Percentiles rank a stretch among this genome's conserved stretches.
These are phyloP conservation scores for Neosilurus hyrtlii DNA, from an alignment of 2,797 vertebrate species.

Conservation along the genomic window DNA sequence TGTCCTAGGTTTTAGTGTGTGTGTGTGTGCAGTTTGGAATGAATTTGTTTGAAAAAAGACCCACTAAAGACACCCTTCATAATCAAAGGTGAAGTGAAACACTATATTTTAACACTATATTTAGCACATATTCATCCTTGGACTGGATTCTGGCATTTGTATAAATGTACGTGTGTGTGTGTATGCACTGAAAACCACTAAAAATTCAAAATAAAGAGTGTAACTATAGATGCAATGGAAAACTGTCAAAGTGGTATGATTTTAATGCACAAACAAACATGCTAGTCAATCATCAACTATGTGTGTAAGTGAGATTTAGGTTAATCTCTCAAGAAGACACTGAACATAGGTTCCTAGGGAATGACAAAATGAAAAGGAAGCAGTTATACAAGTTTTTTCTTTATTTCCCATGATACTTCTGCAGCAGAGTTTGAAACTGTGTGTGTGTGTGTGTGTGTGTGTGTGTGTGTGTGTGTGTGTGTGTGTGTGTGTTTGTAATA, in stretches of 20 bases:
- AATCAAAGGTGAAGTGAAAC: not conserved
- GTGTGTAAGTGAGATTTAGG: not conserved
- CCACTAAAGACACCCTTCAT: not conserved
- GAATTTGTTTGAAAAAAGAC: not conserved
- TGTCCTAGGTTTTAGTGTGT: too few relatives aligned
- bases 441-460: not conserved
- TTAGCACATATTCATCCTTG: not conserved
- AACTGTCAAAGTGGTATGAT: not conserved
- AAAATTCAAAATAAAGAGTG: not conserved
- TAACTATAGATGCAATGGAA: not conserved
- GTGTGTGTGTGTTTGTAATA: constrained; percentile 26
- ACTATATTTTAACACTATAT: not conserved
- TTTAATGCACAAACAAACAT: not conserved
- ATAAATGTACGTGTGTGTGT: not conserved
- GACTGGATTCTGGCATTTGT: not conserved
- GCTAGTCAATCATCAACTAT: not conserved
- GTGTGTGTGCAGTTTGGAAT: too few relatives aligned
- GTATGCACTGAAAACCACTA: not conserved
- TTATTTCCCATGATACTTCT: constrained; percentile 27
- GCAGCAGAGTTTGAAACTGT: not conserved
- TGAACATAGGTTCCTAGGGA: not conserved
- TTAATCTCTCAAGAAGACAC: not conserved
- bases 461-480: constrained; percentile 5
- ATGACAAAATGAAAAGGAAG: constrained; percentile 18
- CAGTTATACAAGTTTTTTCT: constrained; percentile 20